Base-by-base conservation (phyloP, 2,797 vertebrate genomes). In the Nyctibius grandis region DNA sequence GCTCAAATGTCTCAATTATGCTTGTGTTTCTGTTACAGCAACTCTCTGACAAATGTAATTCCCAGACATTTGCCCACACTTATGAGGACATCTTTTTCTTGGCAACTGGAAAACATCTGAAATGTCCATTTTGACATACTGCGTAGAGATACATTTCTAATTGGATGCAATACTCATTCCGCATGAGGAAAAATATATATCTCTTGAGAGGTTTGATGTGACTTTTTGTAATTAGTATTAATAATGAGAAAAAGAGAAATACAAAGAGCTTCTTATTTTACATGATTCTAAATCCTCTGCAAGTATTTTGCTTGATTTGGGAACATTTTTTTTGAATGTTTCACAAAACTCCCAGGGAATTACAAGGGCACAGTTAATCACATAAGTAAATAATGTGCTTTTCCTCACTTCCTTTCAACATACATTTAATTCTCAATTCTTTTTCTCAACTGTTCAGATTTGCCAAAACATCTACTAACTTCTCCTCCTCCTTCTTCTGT, bases 1-100 rank as follows among this genome's bases (percentile, higher is more conserved):
- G 94, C 87, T 97, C 96, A 93, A 97, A 95, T 97, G 47, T 97
- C 95, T 86, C 86, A 95, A 88, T 97, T 95, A 96, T 72, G 54
- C 80, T 96, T 92, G 70, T 76, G n/a, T 96, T 97, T 96, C 82
- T 96, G 67, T 95, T 95, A 95, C 34, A 91, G 38, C 44, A 76
- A 44, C n/a, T 93, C 87, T 83, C 70, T 94, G 80, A 73, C 60
- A 95, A 95, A 91, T 86, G 38, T 79, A 85, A 82, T 95, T 95
- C 85, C 93, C 88, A 94, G 79, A 73, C 57, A 91, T 96, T 96
- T 86, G 85, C 50, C 73, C 57, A 89, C 53, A 89, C 59, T 95
- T 96, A 87, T 0, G 22, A 92, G 38, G 80, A 93, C 65, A 91
- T 93, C 88, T 96, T 97, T 96, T 90, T 95, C 77, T 94, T 93